Evolutionary conservation across 92 coral and sea anemone species (phyloP).

Genomic region (Isaurus tuberculatus): DNA sequence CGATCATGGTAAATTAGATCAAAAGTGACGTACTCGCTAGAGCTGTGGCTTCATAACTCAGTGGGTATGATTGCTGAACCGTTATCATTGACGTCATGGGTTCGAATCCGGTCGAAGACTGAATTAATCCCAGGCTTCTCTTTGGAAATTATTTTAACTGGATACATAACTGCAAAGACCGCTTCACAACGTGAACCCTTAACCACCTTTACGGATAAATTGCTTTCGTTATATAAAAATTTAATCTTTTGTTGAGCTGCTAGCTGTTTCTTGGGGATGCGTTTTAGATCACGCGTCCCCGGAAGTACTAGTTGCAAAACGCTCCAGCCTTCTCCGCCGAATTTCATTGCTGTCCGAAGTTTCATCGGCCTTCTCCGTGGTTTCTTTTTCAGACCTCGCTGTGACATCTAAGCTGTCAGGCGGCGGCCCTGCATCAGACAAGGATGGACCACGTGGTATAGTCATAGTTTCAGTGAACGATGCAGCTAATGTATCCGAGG

Average conservation of each 20-base stretch:
- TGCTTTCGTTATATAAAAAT: neutral
- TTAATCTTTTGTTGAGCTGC: conserved; percentile 21
- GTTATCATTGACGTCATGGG: too few relatives aligned
- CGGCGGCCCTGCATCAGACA: neutral
- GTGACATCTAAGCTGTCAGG: conserved; percentile 58
- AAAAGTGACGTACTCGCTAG: too few relatives aligned
- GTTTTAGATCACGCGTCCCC: conserved; percentile 32
- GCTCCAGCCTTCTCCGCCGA: conserved; percentile 76
- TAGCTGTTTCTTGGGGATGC: conserved; percentile 35
- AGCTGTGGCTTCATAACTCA: too few relatives aligned
- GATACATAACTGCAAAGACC: neutral
- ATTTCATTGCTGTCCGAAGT: conserved; percentile 74
- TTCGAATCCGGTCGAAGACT: too few relatives aligned
- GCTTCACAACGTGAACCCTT: too few relatives aligned
- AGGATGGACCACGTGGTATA: neutral
- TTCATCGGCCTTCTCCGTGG: conserved; percentile 38
- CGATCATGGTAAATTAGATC: too few relatives aligned
- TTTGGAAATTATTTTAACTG: neutral
- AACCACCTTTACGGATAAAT: neutral
- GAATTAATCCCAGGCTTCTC: neutral
- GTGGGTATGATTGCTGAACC: too few relatives aligned
- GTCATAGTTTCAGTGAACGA: neutral
- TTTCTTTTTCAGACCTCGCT: conserved; percentile 44
- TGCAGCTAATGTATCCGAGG: neutral
- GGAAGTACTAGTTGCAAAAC: conserved; percentile 55